Conservation (phyloP, 1,140 invertebrate species). For the Dryas iulia region DNA sequence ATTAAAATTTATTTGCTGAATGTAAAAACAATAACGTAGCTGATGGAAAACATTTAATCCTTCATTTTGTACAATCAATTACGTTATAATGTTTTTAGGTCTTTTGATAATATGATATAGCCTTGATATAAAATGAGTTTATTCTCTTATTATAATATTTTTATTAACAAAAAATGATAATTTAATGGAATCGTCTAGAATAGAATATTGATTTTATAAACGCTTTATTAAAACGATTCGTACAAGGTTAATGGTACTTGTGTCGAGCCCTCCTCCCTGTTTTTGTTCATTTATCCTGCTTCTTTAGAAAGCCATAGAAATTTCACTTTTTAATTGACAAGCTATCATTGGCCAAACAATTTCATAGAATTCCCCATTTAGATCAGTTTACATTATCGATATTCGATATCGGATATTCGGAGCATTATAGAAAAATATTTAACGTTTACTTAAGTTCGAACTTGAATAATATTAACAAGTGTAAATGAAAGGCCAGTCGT, state of each 20-base stretch:
- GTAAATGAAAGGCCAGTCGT: too few species aligned
- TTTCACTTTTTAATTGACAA: neutral
- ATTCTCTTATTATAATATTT: neutral
- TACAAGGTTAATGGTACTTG: neutral
- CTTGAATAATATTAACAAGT: too few species aligned
- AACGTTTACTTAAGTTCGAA: too few species aligned
- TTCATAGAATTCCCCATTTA: neutral
- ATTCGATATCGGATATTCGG: too few species aligned
- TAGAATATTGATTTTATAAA: neutral
- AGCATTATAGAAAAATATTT: too few species aligned
- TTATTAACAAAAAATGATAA: neutral
- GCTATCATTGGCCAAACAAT: neutral
- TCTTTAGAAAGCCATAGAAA: constrained; percentile 1
- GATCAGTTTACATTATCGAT: neutral
- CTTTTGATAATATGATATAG: neutral
- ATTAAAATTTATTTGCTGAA: too few species aligned
- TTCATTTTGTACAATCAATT: neutral
- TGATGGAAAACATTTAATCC: neutral
- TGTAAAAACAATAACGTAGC: neutral
- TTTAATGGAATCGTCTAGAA: neutral
- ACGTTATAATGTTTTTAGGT: neutral
- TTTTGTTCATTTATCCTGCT: neutral
- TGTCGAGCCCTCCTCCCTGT: neutral
- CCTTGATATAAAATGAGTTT: neutral
- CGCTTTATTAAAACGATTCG: neutral